Conservation (phyloP, 92 coral and sea anemone species). For the Hydrozoanthus gracilis region DNA sequence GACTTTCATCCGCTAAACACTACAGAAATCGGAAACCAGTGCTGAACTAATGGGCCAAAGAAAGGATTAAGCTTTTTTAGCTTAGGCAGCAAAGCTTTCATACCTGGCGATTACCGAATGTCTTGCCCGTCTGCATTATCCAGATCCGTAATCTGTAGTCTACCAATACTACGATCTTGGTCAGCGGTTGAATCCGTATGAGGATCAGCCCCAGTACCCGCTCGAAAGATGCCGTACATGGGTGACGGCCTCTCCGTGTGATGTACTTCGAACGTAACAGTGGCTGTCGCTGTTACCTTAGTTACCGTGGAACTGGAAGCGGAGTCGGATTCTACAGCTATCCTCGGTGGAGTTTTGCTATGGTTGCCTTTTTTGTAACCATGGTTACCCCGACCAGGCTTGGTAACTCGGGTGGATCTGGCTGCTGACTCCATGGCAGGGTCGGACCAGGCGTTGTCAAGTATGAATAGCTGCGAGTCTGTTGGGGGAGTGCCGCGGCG, state of each 20-base stretch:
- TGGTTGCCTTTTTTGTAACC: conserved; percentile 45
- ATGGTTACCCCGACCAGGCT: conserved; percentile 57
- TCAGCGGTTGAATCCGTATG: conserved; percentile 44
- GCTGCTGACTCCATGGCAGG: conserved; percentile 51
- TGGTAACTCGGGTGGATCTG: conserved; percentile 48
- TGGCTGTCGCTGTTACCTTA: conserved; percentile 86
- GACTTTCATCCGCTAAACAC: neutral
- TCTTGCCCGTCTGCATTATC: conserved; percentile 11
- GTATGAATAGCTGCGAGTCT: conserved; percentile 77
- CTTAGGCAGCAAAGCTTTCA: neutral
- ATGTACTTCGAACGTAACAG: conserved; percentile 82
- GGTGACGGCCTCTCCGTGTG: conserved; percentile 59
- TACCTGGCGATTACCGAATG: conserved; percentile 1
- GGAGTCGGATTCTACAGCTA: conserved; percentile 79
- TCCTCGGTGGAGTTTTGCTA: conserved; percentile 67
- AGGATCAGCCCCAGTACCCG: conserved; percentile 27
- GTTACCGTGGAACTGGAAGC: conserved; percentile 84
- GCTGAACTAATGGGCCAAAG: neutral
- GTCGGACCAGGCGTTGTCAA: conserved; percentile 60
- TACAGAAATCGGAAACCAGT: neutral
- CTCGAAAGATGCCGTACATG: conserved; percentile 26
- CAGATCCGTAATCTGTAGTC: conserved; percentile 46
- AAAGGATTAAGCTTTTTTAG: no score
- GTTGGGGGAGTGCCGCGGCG: conserved; percentile 80
- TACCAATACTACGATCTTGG: conserved; percentile 47